A percentile compares a stretch with the other conserved stretches of the same genome.
Conservation (phyloP, 2,888 invertebrate species). For the Liopterus haemorrhoidalis region DNA sequence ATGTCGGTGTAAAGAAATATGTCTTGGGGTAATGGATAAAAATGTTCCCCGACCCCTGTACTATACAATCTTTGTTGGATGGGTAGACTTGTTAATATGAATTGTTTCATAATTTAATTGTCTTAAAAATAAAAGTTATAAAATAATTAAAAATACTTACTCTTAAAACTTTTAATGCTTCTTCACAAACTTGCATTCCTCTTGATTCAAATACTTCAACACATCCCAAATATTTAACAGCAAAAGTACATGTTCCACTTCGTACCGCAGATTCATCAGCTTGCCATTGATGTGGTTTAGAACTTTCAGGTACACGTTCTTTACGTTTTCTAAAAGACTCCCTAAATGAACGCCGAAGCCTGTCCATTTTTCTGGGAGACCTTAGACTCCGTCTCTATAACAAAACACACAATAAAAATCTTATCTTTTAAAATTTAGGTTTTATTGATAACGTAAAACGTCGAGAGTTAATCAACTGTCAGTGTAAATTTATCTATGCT, state of each 20-base stretch:
- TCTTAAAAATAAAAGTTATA: not conserved
- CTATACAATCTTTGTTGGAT: too few species aligned
- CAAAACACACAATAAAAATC: conserved; percentile 20
- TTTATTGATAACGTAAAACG: not conserved
- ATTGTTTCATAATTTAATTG: not conserved
- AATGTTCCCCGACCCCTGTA: too few species aligned
- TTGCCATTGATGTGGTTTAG: conserved; percentile 97
- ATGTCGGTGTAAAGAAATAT: too few species aligned
- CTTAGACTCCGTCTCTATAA: conserved; percentile 58
- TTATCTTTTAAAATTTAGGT: not conserved
- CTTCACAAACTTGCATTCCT: conserved; percentile 99
- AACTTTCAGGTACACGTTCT: conserved; percentile 78
- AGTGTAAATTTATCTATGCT: conserved; percentile 1
- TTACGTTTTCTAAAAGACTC: conserved; percentile 92
- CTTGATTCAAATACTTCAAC: conserved; percentile 99
- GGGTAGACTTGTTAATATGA: not conserved
- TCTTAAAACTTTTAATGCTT: conserved; percentile 93
- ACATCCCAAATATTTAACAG: conserved; percentile 97
- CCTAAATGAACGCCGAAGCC: conserved; percentile 80
- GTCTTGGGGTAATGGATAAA: too few species aligned
- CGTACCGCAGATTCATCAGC: conserved; percentile 95
- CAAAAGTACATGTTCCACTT: conserved; percentile 93
- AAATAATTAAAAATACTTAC: conserved; percentile 53
- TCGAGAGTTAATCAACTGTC: not conserved
- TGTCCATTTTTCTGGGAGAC: conserved; percentile 78